Evolutionary conservation across 1,140 invertebrate species (phyloP).

Genomic region (Antheraea mylitta): DNA sequence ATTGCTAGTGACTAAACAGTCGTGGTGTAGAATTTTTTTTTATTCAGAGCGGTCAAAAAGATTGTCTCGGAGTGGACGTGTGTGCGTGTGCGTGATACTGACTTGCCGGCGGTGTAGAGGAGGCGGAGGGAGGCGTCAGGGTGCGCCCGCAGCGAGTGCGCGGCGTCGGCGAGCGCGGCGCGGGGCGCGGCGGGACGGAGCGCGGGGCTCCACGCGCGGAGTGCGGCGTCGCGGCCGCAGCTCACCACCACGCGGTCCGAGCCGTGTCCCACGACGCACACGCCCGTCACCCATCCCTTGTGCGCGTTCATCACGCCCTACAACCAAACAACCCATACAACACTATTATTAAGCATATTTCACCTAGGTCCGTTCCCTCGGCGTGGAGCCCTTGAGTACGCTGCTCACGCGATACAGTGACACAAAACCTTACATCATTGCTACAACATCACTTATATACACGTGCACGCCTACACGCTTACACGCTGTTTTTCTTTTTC

Average conservation of each 20-base stretch:
- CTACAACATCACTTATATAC: too few species aligned
- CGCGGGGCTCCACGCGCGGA: constrained; percentile 79
- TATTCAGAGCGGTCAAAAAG: too few species aligned
- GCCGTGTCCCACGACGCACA: constrained; percentile 78
- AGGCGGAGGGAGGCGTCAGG: constrained; percentile 13
- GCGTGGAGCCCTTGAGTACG: too few species aligned
- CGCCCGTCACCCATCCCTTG: constrained; percentile 93
- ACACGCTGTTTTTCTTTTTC: too few species aligned
- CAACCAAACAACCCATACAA: not conserved
- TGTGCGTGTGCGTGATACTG: constrained; percentile 12
- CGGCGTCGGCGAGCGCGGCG: constrained; percentile 42
- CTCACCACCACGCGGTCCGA: constrained; percentile 82
- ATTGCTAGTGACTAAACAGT: too few species aligned
- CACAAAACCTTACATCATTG: too few species aligned
- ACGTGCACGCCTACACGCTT: too few species aligned
- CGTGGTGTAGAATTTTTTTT: too few species aligned
- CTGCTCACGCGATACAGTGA: too few species aligned
- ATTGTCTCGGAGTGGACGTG: too few species aligned
- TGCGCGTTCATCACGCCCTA: constrained; percentile 93
- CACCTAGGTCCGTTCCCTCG: too few species aligned
- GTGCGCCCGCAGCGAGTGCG: constrained; percentile 41
- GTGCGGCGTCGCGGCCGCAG: constrained; percentile 87
- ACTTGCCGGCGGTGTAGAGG: constrained; percentile 59
- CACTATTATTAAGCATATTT: too few species aligned
- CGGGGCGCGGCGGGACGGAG: constrained; percentile 66